phyloP scores from a whole-genome alignment of 2,113 vertebrate genomes.

The Colistium nudipinnis region DNA sequence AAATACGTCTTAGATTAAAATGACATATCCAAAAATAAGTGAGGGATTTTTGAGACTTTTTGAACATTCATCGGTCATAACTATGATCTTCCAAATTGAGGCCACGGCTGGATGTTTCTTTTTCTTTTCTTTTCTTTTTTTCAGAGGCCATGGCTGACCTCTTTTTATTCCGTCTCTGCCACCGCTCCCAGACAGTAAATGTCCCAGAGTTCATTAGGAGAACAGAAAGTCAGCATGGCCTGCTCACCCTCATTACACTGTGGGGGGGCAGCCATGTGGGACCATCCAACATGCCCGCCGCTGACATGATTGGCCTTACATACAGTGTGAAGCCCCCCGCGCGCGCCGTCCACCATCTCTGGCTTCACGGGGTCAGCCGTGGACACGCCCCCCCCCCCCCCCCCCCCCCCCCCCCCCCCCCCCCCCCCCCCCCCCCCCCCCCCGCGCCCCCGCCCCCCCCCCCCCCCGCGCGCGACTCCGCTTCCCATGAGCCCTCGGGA shows the following conservation, averaged over 20 bases:
- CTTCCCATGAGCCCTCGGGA: slow-evolving; percentile 41
- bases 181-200: slow-evolving; percentile 7
- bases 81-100: no score
- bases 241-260: slow-evolving; percentile 68
- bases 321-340: slow-evolving; percentile 21
- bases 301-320: slow-evolving; percentile 59
- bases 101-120: no score
- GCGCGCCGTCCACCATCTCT: slow-evolving; percentile 31
- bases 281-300: slow-evolving; percentile 58
- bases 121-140: no score
- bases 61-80: no score
- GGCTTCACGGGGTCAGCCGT: slow-evolving; percentile 43
- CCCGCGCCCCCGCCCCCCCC: no score
- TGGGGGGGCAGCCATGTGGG: slow-evolving; percentile 58
- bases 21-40: no score
- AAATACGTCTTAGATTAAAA: no score
- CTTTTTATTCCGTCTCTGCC: slow-evolving; percentile 17
- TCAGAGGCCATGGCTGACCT: neutral
- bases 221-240: slow-evolving; percentile 49
- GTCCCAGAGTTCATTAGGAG: slow-evolving; percentile 30
- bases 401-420: no score
- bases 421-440: no score
- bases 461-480: no score
- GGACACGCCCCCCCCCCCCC: no score
- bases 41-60: no score